phyloP scores from a whole-genome alignment of 2,888 invertebrate species.

The Drosophila melanosoma region DNA sequence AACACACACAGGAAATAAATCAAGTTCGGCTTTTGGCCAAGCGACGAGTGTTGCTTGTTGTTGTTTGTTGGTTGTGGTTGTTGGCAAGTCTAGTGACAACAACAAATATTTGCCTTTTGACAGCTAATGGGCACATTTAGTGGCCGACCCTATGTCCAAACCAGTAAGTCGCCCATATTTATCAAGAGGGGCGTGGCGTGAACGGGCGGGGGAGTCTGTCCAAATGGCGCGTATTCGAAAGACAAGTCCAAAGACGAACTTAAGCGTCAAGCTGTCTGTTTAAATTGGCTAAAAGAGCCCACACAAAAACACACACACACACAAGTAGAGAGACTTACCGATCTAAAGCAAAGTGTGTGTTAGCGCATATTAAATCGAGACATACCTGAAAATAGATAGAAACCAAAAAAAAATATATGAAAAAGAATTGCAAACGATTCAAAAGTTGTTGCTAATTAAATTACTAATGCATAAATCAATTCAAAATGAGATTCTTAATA shows the following conservation, averaged over 20 bases:
- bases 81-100: constrained; percentile 49
- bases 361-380: constrained; percentile 47
- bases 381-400: constrained; percentile 65
- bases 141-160: constrained; percentile 45
- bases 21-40: constrained; percentile 69
- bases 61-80: constrained; percentile 19
- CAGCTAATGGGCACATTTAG: constrained; percentile 74
- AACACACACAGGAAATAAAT: constrained; percentile 70
- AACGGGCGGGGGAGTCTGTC: background rate
- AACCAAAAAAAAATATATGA: constrained; percentile 9
- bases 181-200: background rate
- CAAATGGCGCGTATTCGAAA: constrained; percentile 23
- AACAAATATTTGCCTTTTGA: constrained; percentile 74
- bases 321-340: constrained; percentile 30
- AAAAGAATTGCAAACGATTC: constrained; percentile 18
- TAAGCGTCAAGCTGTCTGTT: constrained; percentile 75
- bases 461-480: constrained; percentile 73
- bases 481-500: constrained; percentile 34
- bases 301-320: constrained; percentile 8
- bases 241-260: constrained; percentile 19
- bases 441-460: constrained; percentile 60
- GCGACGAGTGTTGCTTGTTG: constrained; percentile 21
- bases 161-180: constrained; percentile 11
- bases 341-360: constrained; percentile 16
- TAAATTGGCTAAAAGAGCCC: constrained; percentile 34